Conservation (phyloP, 2,113 vertebrate genomes). For the Oceanodroma tethys region DNA sequence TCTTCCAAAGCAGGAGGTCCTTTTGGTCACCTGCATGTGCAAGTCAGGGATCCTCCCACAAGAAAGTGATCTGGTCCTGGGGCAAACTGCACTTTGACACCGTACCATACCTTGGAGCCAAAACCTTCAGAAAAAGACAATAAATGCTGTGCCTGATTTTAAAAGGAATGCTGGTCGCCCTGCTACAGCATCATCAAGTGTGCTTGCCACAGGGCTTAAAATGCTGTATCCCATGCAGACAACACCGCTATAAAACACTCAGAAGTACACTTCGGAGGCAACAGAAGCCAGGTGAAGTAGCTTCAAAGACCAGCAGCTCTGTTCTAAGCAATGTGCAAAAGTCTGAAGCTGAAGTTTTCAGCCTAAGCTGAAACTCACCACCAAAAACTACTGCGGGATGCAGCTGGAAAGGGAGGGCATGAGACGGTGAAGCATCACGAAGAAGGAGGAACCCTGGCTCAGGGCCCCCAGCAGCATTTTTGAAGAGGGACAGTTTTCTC, state of each 20-base stretch:
- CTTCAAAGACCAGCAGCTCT: neutral
- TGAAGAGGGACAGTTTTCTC: neutral
- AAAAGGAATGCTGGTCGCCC: neutral
- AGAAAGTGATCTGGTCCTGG: neutral
- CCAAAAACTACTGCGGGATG: accelerated
- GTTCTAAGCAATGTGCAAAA: neutral
- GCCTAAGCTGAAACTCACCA: neutral
- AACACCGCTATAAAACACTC: neutral
- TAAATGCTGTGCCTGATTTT: neutral
- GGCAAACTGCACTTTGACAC: neutral
- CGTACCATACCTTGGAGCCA: neutral
- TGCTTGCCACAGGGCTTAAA: neutral
- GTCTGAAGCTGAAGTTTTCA: neutral
- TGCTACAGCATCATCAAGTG: neutral
- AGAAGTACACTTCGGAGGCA: neutral
- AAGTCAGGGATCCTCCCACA: neutral
- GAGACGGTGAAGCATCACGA: neutral
- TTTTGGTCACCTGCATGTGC: neutral
- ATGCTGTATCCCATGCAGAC: accelerated
- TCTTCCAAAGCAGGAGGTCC: neutral
- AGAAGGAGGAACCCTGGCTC: neutral
- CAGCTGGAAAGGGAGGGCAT: neutral
- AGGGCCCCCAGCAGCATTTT: neutral
- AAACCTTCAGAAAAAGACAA: neutral
- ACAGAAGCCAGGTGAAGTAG: neutral